A percentile compares a stretch with the other conserved stretches of the same genome.
Conservation (phyloP, 2,888 invertebrate species). For the Troides helena region DNA sequence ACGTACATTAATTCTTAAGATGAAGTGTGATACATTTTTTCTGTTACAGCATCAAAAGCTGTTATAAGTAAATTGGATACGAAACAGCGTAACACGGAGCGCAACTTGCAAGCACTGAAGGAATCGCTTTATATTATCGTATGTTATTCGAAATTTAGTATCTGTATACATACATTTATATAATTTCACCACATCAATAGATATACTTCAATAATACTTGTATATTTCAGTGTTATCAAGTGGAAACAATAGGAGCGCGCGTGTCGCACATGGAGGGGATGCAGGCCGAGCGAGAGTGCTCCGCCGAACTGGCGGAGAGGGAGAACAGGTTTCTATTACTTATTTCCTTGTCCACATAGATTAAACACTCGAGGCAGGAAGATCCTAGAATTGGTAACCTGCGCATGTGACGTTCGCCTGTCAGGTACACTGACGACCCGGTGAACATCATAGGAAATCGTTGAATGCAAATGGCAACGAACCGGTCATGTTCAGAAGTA, state of each 20-base stretch:
- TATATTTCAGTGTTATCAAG: constrained; percentile 61
- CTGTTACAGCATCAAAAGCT: constrained; percentile 62
- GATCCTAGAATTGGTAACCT: too few relatives aligned
- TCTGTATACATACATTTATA: too few relatives aligned
- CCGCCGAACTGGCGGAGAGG: constrained; percentile 56
- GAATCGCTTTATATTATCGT: constrained; percentile 83
- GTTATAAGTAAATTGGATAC: constrained; percentile 66
- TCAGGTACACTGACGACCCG: too few relatives aligned
- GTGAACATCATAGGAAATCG: too few relatives aligned
- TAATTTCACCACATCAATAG: not conserved
- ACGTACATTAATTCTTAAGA: too few relatives aligned
- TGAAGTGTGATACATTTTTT: not conserved
- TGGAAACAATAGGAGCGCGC: constrained; percentile 67
- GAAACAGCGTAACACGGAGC: constrained; percentile 67
- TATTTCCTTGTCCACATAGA: not conserved
- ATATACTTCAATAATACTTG: not conserved
- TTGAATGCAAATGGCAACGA: too few relatives aligned
- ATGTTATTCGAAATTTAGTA: constrained; percentile 24
- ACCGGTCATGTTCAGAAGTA: too few relatives aligned
- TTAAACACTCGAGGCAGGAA: not conserved
- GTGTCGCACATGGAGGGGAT: constrained; percentile 69
- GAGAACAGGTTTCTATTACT: constrained; percentile 57
- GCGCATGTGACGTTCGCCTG: too few relatives aligned
- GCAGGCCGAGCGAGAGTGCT: constrained; percentile 60
- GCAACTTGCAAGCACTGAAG: constrained; percentile 75